These are phyloP conservation scores for Trachurus trachurus DNA, from an alignment of 2,797 vertebrate genomes.

Conservation along the genomic window DNA sequence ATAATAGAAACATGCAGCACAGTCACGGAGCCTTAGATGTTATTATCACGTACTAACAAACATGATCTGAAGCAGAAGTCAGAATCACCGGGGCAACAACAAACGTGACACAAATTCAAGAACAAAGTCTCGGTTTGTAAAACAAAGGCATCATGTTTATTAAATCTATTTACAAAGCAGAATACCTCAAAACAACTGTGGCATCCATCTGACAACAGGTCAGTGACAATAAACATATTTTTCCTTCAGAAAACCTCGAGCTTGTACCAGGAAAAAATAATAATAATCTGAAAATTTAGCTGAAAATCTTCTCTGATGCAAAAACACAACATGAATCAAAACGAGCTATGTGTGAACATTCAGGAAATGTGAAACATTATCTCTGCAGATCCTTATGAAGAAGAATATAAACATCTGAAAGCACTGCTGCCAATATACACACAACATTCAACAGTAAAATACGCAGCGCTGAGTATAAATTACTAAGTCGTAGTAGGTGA, in stretches of 20 bases:
- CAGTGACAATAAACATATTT: slow-evolving; percentile 19
- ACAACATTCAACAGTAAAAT: slow-evolving; percentile 13
- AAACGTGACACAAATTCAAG: not conserved
- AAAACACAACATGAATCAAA: not conserved
- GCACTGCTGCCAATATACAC: slow-evolving; percentile 6
- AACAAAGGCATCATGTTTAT: slow-evolving; percentile 56
- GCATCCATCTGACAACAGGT: slow-evolving; percentile 11
- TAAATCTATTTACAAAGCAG: slow-evolving; percentile 59
- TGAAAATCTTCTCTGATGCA: not conserved
- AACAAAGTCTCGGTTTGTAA: not conserved
- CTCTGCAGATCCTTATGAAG: not conserved
- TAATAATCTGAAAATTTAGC: not conserved
- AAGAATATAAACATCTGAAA: slow-evolving; percentile 53
- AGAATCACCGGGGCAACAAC: no score
- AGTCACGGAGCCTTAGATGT: no score
- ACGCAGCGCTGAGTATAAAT: slow-evolving; percentile 53
- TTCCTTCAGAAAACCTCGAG: slow-evolving; percentile 22
- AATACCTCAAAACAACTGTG: not conserved
- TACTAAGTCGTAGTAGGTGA: slow-evolving; percentile 29
- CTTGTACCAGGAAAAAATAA: not conserved
- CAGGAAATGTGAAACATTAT: not conserved
- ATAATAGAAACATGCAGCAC: no score
- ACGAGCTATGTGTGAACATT: not conserved
- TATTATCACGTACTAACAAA: no score
- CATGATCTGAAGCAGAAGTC: no score